phyloP scores from a whole-genome alignment of 2,888 invertebrate genomes.

The Microctonus hyperodae region DNA sequence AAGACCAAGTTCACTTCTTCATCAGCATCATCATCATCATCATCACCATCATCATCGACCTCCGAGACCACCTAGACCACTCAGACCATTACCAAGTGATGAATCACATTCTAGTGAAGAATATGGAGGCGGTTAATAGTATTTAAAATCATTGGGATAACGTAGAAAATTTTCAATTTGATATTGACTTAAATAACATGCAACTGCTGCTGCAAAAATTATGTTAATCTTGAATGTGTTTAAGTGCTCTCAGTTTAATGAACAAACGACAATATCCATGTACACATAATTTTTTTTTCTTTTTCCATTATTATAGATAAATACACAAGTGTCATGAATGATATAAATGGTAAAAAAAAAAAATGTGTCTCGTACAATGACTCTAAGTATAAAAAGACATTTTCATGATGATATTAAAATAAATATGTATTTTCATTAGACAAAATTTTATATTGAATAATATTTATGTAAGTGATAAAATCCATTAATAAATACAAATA shows the following conservation, averaged over 20 bases:
- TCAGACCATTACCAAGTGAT: constrained; percentile 58
- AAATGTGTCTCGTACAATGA: not conserved
- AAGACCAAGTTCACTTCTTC: constrained; percentile 52
- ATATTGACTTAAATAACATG: too few relatives aligned
- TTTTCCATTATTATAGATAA: too few relatives aligned
- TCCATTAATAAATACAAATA: not conserved
- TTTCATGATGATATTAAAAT: not conserved
- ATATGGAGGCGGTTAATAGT: constrained; percentile 57
- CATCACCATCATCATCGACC: constrained; percentile 50
- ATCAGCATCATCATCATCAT: constrained; percentile 38
- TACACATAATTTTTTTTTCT: not conserved
- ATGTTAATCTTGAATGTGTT: too few relatives aligned
- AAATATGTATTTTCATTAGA: not conserved
- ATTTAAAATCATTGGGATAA: not conserved
- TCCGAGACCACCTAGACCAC: constrained; percentile 55
- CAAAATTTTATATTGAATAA: not conserved
- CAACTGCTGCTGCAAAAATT: too few relatives aligned
- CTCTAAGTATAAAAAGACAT: not conserved
- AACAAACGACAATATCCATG: not conserved
- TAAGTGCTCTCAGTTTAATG: not conserved
- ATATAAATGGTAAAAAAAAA: not conserved
- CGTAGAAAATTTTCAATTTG: not conserved
- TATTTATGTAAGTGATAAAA: not conserved
- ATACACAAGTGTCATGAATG: not conserved
- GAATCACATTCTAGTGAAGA: constrained; percentile 62